A percentile compares a stretch with the other conserved stretches of the same genome.
phyloP scores from a whole-genome alignment of 1,140 invertebrate species.

The Drosophila rufa region DNA sequence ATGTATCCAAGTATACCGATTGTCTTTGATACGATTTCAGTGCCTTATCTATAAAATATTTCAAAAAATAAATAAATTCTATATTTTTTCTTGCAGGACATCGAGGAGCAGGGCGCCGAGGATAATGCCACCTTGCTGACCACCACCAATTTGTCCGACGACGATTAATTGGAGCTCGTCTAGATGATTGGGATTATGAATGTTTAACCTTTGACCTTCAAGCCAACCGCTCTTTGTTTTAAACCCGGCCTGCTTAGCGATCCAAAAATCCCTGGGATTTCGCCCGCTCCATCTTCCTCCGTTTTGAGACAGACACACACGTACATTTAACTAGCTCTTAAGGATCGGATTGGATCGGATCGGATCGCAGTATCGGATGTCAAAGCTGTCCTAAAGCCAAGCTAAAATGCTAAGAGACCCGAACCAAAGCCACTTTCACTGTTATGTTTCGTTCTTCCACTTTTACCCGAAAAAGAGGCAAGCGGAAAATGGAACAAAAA shows the following conservation, averaged over 20 bases:
- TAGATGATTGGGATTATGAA: conserved; percentile 9
- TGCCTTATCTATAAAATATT: too few species aligned
- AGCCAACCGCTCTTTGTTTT: not conserved
- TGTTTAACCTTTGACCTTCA: not conserved
- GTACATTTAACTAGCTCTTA: conserved; percentile 7
- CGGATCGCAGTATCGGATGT: too few species aligned
- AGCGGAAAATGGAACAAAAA: conserved; percentile 50
- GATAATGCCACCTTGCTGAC: conserved; percentile 83
- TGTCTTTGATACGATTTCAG: too few species aligned
- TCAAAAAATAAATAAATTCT: not conserved
- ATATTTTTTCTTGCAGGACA: conserved; percentile 54
- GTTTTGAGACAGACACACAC: conserved; percentile 9
- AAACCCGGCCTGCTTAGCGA: conserved; percentile 1
- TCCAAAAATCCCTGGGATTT: conserved; percentile 11
- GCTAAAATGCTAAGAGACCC: conserved; percentile 35
- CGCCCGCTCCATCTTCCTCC: conserved; percentile 15
- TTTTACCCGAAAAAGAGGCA: conserved; percentile 3
- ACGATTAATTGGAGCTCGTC: conserved; percentile 65
- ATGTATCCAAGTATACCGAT: too few species aligned
- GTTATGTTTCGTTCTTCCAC: conserved; percentile 60
- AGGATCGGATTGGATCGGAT: conserved; percentile 17
- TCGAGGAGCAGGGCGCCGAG: conserved; percentile 80
- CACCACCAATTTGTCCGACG: conserved; percentile 81
- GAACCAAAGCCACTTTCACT: conserved; percentile 51
- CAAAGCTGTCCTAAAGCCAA: conserved; percentile 37